Evolutionary conservation across 2,888 invertebrate species (phyloP).

Genomic region (Mallateleia sp.): DNA sequence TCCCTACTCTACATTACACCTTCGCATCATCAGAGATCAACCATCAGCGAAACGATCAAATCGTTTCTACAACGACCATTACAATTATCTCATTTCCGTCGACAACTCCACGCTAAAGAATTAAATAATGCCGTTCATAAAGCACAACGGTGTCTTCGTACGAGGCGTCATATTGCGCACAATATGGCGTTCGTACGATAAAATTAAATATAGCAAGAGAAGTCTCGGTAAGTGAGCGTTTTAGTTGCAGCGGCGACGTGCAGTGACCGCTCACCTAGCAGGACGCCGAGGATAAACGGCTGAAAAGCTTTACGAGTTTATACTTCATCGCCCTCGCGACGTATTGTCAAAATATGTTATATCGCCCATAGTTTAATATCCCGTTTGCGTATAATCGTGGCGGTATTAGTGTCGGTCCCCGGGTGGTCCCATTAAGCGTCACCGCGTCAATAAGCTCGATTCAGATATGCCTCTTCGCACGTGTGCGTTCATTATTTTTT

Average conservation of each 20-base stretch:
- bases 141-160: conserved; percentile 25
- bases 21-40: too few species aligned
- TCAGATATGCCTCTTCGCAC: conserved; percentile 50
- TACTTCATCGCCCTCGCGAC: conserved; percentile 86
- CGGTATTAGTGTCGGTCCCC: conserved; percentile 85
- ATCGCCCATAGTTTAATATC: conserved; percentile 88
- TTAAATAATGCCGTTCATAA: conserved; percentile 48
- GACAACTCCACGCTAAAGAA: conserved; percentile 24
- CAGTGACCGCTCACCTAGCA: conserved; percentile 68
- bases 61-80: not conserved
- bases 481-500: conserved; percentile 64
- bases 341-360: conserved; percentile 88
- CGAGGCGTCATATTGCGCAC: conserved; percentile 61
- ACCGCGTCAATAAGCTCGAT: conserved; percentile 81
- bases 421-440: conserved; percentile 88
- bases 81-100: conserved; percentile 16
- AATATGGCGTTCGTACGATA: conserved; percentile 62
- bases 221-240: conserved; percentile 55
- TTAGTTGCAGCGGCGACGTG: conserved; percentile 61
- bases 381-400: conserved; percentile 88
- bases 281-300: conserved; percentile 82
- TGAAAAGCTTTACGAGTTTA: conserved; percentile 86
- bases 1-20: too few species aligned
- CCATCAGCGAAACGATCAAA: too few species aligned
- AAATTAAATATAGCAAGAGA: conserved; percentile 64